Evolutionary conservation across 1,140 invertebrate species (phyloP), one percentile per base, ranked within the genome.

Genomic region (Drosophila gunungcola): DNA sequence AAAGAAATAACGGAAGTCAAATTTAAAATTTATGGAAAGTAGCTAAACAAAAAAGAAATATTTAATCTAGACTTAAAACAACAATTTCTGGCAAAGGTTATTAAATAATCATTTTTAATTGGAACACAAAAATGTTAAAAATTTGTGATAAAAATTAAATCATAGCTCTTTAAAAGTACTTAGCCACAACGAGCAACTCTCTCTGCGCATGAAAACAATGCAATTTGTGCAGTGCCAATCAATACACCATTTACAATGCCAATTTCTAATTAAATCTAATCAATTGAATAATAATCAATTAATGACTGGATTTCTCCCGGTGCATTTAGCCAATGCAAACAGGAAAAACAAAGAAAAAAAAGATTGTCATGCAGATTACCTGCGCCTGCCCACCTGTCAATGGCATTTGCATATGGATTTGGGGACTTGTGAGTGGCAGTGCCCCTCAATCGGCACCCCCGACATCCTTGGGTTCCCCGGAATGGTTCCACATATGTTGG

Each of bases 381-480:
- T 77, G 80, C 45, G 58, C 79, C 78, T 73, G 73, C 53, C 73
- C 54, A 65, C 73, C 73, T 77, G 73, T 54, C 78, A 80, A 60
- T 80, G 65, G 64, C 78, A 81, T 81, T 81, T 81, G 78, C 78
- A 80, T 80, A 80, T 80, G 78, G 70, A 75, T 80, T 80, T 64
- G 69, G 78, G 78, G 57, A 80, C 73, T 79, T 75, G 73, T 56
- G 73, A 58, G 73, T 52, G 73, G 60, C 34, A 57, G 43, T n/a
- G n/a, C 46, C 69, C 64, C 65, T 49, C 45, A 56, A 64, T 64
- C 62, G 51, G 46, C 60, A 49, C 12, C 57, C 7, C 27, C 25
- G n/a, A 51, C 16, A 51, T 51, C 48, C 48, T 16, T 34, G n/a
- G 29, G n/a, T 21, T 52, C 36, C 25, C n/a, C n/a, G n/a, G 64